A percentile compares a stretch with the other conserved stretches of the same genome.
Conservation (phyloP, 2,797 vertebrate species). For the Lacerta agilis region DNA sequence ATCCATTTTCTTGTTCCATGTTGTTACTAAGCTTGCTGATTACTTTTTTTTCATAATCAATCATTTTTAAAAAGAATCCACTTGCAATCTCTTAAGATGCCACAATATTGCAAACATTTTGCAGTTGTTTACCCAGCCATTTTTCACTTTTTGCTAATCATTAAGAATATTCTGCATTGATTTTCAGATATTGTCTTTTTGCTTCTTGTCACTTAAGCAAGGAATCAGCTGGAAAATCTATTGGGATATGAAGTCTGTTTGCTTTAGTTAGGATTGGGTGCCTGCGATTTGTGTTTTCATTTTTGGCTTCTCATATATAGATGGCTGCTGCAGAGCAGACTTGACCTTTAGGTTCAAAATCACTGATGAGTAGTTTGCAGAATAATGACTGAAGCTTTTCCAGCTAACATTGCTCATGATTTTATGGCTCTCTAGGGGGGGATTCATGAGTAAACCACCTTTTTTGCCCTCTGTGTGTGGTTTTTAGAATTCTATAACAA, state of each 20-base stretch:
- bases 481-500: not conserved
- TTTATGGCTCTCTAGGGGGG: rapidly evolving
- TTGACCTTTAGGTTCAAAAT: constrained; percentile 27
- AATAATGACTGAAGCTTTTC: not conserved
- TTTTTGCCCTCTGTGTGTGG: not conserved
- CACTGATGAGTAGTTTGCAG: rapidly evolving
- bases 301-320: not conserved
- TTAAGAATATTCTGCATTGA: not conserved
- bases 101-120: not conserved
- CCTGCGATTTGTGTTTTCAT: not conserved
- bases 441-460: rapidly evolving
- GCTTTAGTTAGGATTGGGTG: not conserved
- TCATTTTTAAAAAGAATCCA: not conserved
- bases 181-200: not conserved
- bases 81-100: not conserved
- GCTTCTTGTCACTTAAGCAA: not conserved
- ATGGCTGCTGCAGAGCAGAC: rapidly evolving
- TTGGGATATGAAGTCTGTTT: not conserved
- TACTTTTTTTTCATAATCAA: too few species aligned
- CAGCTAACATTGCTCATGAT: not conserved
- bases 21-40: too few species aligned
- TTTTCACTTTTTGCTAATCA: rapidly evolving
- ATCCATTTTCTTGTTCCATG: too few species aligned
- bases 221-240: not conserved
- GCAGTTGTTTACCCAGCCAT: constrained; percentile 1